Percentiles rank a stretch among this genome's conserved stretches.
Evolutionary conservation across 1,140 invertebrate genomes (phyloP).

Genomic region (Archegozetes longisetosus): DNA sequence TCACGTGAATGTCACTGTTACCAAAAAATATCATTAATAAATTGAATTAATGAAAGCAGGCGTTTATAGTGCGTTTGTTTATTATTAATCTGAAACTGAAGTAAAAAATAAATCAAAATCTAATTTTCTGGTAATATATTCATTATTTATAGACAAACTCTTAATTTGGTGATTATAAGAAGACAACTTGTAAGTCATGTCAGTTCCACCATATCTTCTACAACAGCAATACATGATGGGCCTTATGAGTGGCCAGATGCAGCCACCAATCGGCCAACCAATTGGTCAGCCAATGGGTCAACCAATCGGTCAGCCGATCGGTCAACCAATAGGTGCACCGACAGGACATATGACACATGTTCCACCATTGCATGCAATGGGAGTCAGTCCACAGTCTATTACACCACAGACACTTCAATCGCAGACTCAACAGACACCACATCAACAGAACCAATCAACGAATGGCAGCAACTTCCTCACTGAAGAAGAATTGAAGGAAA

Average conservation of each 20-base stretch:
- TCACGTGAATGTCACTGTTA: too few species aligned
- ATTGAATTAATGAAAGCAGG: too few species aligned
- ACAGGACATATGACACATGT: not conserved
- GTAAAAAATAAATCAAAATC: too few species aligned
- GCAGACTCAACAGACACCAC: not conserved
- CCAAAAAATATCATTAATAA: too few species aligned
- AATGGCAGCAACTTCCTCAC: slow-evolving; percentile 9
- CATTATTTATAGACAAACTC: too few species aligned
- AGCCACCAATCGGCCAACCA: not conserved
- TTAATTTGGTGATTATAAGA: too few species aligned
- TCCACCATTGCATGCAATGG: too few species aligned
- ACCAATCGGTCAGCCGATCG: not conserved
- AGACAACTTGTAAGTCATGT: too few species aligned
- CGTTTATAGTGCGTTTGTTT: too few species aligned
- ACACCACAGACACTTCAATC: not conserved
- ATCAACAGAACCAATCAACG: not conserved
- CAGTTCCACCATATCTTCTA: not conserved
- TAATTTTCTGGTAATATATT: too few species aligned
- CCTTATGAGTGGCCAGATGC: not conserved
- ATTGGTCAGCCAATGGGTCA: not conserved
- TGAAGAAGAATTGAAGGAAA: slow-evolving; percentile 25
- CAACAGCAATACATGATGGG: not conserved
- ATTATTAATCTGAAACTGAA: too few species aligned
- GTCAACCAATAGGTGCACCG: not conserved
- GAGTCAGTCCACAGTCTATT: too few species aligned